Base-by-base conservation (phyloP, 2,797 vertebrate species). In the Danio albolineatus region DNA sequence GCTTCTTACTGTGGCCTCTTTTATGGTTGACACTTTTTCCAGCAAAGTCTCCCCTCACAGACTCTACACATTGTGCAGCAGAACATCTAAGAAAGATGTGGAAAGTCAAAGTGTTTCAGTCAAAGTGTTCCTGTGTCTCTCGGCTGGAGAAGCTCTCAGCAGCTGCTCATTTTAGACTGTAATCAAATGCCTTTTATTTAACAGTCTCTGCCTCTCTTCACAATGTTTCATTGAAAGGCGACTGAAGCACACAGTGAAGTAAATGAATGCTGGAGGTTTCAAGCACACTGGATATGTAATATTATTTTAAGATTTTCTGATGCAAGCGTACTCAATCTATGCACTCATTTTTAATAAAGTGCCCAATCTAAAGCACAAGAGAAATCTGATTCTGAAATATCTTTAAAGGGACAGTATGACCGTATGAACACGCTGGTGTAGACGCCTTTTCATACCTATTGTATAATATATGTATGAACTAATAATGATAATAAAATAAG, bases 111-210 rank as follows among this genome's bases (percentile, higher is more conserved):
- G 60, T 62, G 43, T 28, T 28, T 28, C 28, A 28, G 28, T 82
- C 21, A 28, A 73, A 67, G 46, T 67, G 66, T 74, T 64, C 49
- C 28, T 57, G 53, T 56, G 59, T 48, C 7, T 61, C 28, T 38
- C 38, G 19, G 54, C 43, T 81, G 43, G 43, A 81, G n/a, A 64
- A 65, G 39, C 62, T 53, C 72, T 73, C 69, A 53, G 39, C 73
- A 48, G 57, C 43, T 77, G 74, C 62, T 83, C 41, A 80, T 82
- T 84, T 66, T 66, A 77, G 72, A 49, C 72, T 66, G 70, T 81
- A 81, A 84, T 84, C 59, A 81, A 81, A 78, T 62, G 62, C 51
- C 73, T 59, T 78, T 76, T 70, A 72, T 53, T 62, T 74, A 76
- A 85, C 57, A 79, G 19, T 73, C 53, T 70, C 51, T 8, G 28